Evolutionary conservation across 2,888 invertebrate genomes (phyloP).

Genomic region (Heterodera filipjevi): DNA sequence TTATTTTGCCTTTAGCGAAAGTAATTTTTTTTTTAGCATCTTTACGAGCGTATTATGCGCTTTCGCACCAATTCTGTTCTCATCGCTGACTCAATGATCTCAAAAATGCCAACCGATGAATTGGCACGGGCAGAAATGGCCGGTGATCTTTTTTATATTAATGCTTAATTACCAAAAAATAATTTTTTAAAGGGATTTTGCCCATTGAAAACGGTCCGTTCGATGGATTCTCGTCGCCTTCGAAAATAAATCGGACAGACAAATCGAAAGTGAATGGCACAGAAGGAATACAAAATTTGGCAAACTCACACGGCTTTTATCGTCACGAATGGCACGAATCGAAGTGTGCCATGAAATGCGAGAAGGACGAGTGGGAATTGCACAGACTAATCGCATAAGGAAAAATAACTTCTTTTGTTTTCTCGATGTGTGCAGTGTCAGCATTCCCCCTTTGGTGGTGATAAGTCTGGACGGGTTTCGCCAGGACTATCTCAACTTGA

Average conservation of each 20-base stretch:
- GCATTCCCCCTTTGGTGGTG: conserved; percentile 46
- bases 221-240: conserved; percentile 1
- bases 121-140: conserved; percentile 38
- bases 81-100: conserved; percentile 31
- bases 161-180: not conserved
- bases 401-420: not conserved
- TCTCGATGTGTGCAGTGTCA: conserved; percentile 30
- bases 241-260: not conserved
- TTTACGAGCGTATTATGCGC: conserved; percentile 42
- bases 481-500: conserved; percentile 51
- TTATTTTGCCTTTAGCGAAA: not conserved
- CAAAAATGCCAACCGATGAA: conserved; percentile 43
- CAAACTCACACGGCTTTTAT: conserved; percentile 10
- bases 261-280: not conserved
- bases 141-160: conserved; percentile 28
- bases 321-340: conserved; percentile 40
- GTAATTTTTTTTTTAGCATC: conserved; percentile 30
- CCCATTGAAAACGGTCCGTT: conserved; percentile 20
- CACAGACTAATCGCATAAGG: not conserved
- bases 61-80: conserved; percentile 31
- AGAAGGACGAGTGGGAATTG: conserved; percentile 39
- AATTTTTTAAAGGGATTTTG: conserved; percentile 33
- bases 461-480: conserved; percentile 57
- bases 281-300: not conserved
- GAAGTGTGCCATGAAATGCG: conserved; percentile 40